Base-by-base conservation (phyloP, 2,888 invertebrate species). In the Eulithis prunata region DNA sequence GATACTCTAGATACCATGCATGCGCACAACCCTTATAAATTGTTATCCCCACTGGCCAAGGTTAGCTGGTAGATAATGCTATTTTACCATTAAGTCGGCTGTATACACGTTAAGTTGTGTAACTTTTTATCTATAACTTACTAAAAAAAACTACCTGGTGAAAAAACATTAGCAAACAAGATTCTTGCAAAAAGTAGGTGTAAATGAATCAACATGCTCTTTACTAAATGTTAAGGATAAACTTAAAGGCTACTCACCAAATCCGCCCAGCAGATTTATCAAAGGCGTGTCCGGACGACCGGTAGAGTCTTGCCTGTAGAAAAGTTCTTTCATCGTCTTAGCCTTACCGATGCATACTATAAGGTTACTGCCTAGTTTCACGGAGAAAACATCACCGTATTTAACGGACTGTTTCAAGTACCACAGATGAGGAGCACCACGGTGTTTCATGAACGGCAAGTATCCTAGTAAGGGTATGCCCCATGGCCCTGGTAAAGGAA, bases 261-360 rank as follows among this genome's bases (percentile, higher is more conserved):
- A 96, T 75, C 97, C 97, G 72, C 95, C 96, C 57, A 97, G 91
- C 58, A 97, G 95, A 79, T 95, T 95, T 88, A 95, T 96, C 83
- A 97, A 95, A 73, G 96, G 96, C 36, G 96, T 97, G 78, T 95
- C 95, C 53, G 97, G 97, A 61, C 97, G 94, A 69, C 96, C 97
- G 72, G 96, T 96, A 85, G 97, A 97, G 77, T 96, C 96, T 73
- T 95, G 96, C 59, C 95, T 95, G 43, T 95, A 93, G 85, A 97
- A 97, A 36, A 96, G 95, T 76, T 97, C 96, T 66, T 96, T 94
- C 78, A 98, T 96, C 79, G 95, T 91, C 78, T 95, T 94, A 81
- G 96, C 95, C 84, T 97, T 97, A 84, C 96, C 96, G 73, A 98
- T 92, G 59, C 97, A 96, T 32, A 97, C 96, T 14, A 96, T 94